Conservation (phyloP, 2,888 invertebrate species). For the Pterostichus niger region DNA sequence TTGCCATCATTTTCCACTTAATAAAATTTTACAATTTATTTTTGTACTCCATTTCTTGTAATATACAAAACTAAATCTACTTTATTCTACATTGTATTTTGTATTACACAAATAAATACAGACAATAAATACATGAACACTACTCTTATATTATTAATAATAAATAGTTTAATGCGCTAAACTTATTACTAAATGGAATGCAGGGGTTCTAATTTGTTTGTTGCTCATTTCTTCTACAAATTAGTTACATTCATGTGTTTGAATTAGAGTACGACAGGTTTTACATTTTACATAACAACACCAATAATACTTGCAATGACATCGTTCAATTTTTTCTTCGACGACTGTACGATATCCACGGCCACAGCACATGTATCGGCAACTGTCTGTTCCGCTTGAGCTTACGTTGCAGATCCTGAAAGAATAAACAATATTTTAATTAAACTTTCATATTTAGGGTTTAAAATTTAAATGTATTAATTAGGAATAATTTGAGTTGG, state of each 20-base stretch:
- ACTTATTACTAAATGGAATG: conserved; percentile 43
- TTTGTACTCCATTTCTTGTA: conserved; percentile 65
- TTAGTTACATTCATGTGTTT: conserved; percentile 85
- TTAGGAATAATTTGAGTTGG: too few species aligned
- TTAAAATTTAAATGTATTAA: too few species aligned
- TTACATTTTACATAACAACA: conserved; percentile 94
- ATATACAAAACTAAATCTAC: conserved; percentile 61
- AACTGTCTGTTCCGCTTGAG: conserved; percentile 84
- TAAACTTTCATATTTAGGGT: too few species aligned
- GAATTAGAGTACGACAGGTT: conserved; percentile 85
- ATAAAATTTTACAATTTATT: conserved; percentile 66
- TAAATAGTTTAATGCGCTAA: conserved; percentile 49
- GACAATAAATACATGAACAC: conserved; percentile 56
- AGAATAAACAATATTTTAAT: conserved; percentile 57
- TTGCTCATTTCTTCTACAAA: background rate
- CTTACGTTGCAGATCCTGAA: conserved; percentile 86
- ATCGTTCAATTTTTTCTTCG: conserved; percentile 85
- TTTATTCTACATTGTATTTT: conserved; percentile 53
- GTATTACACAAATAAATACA: conserved; percentile 60
- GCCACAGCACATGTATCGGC: conserved; percentile 91
- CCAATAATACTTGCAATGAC: conserved; percentile 92
- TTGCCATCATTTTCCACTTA: conserved; percentile 66
- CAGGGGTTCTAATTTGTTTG: background rate
- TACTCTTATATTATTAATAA: conserved; percentile 39
- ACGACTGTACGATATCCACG: conserved; percentile 87